Base-by-base conservation (phyloP, 2,888 invertebrate species). In the Oscheius myriophilus region DNA sequence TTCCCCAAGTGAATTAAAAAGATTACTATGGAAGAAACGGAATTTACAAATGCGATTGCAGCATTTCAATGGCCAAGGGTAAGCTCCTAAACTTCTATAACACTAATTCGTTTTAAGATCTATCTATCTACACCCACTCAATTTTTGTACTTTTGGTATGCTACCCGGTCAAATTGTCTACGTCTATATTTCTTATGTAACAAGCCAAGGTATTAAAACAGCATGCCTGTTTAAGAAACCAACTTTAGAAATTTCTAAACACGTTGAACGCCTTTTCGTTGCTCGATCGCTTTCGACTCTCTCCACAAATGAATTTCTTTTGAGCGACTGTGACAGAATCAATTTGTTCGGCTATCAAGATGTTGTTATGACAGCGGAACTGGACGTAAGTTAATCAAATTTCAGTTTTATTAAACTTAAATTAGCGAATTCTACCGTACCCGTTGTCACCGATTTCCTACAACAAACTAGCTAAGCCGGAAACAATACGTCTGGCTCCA, bases 121-220 rank as follows among this genome's bases (percentile, higher is more conserved):
- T 1, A 33, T 73, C 21, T 72, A 61, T 23, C 26, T 73, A 7
- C 52, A 74, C 52, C 72, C 74, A 12, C 12, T 72, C 3, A 67
- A 67, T 41, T 70, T 70, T 4, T 69, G 69, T 25, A 59, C 55
- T 12, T 58, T 53, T n/a, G 76, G 76, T 51, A 43, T 74, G 39
- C 42, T 74, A 2, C 55, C 61, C 18, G 51, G 45, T 14, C 76
- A 76, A 51, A 68, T 74, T 16, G 72, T 76, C 11, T 66, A 70
- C 55, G 26, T 69, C 9, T 63, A 51, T 4, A 49, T 76, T n/a
- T 70, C 68, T 23, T 53, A 57, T 7, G 58, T 16, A 16, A 67
- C 39, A n/a, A 33, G 43, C 2, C 51, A 41, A 67, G 61, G 67
- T 52, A 49, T 16, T 3, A 16, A 52, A 54, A 23, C 23, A 33